Evolutionary conservation across 2,888 invertebrate genomes (phyloP), one percentile per base, ranked within the genome.

Genomic region (Aphrophora alni): DNA sequence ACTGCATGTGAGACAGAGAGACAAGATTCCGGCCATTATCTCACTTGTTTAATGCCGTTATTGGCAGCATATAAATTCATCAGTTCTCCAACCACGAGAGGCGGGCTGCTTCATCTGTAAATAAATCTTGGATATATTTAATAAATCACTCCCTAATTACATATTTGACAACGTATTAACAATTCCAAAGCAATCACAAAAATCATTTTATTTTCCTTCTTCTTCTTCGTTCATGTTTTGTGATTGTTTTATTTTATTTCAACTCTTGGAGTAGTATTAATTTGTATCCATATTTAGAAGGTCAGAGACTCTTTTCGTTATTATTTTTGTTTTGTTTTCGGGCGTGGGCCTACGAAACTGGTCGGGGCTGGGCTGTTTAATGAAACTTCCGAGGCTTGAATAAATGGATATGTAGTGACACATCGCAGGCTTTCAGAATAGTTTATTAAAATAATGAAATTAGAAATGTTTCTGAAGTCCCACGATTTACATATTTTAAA

Each of bases 21-120:
- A 44, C 25, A 21, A 33, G 77, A 69, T 77, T 33, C 68, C 77
- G 68, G 69, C 77, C 77, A 77, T 77, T 77, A 77, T 77, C 77
- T 77, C 77, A 77, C 77, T 77, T 38, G 38, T 71, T 71, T 77
- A 77, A 77, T 77, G 77, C 77, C 77, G 77, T 77, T 77, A 77
- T 77, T 81, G 80, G 77, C 77, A 72, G 80, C 33, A 73, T 74
- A 81, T 81, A 81, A 81, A 81, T 81, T 77, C 80, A 81, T 81
- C 80, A 81, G 73, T 33, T n/a, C 33, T 26, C 71, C 33, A 21
- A 59, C 59, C 21, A 33, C 33, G 3, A 77, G 77, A 77, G 77
- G 77, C 77, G 71, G 59, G 77, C 77, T 70, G 71, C 24, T 38
- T 27, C 25, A 38, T 44, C 25, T 38, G 77, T 77, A 71, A 71